Conservation (phyloP, 2,113 vertebrate genomes). For the Thryonomys swinderianus region DNA sequence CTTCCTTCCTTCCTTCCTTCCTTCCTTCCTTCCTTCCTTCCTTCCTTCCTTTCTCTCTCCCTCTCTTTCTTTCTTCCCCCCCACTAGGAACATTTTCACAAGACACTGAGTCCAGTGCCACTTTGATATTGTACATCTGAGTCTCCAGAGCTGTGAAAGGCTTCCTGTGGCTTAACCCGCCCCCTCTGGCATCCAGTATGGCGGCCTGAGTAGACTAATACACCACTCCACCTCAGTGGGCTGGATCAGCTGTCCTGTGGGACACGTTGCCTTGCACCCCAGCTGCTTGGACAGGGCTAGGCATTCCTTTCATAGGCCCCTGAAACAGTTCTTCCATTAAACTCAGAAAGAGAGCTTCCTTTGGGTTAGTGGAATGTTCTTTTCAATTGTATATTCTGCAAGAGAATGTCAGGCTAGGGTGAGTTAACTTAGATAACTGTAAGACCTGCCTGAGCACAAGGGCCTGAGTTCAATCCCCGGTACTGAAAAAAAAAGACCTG, state of each 20-base stretch:
- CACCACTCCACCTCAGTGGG: neutral
- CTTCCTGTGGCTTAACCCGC: neutral
- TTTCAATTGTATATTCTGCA: neutral
- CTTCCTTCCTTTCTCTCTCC: neutral
- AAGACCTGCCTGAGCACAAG: neutral
- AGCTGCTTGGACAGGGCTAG: neutral
- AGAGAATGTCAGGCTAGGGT: neutral
- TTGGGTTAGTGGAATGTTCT: neutral
- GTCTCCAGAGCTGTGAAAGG: neutral
- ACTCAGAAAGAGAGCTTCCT: neutral
- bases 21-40: neutral
- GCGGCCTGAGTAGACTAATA: neutral
- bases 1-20: too few species aligned
- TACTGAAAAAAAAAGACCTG: too few species aligned
- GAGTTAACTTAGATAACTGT: neutral
- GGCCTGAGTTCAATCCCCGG: too few species aligned
- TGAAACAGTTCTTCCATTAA: neutral
- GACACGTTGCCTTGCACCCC: neutral
- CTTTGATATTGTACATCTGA: neutral
- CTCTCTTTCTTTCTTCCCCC: neutral
- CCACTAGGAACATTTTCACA: neutral
- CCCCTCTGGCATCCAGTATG: neutral
- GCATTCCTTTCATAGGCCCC: neutral
- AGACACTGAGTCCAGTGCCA: neutral
- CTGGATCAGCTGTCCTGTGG: neutral